phyloP scores from a whole-genome alignment of 2,888 invertebrate genomes.

The Euplagia quadripunctaria region DNA sequence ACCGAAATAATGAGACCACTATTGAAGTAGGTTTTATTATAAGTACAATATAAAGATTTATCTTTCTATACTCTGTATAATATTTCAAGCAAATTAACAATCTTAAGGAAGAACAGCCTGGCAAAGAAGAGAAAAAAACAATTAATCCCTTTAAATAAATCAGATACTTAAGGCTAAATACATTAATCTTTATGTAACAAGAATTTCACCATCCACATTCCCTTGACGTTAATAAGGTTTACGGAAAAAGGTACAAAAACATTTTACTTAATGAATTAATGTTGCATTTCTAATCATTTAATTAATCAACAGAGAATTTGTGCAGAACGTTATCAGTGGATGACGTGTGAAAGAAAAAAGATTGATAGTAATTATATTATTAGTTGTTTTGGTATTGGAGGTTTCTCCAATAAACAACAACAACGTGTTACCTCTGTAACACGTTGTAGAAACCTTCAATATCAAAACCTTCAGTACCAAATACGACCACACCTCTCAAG shows the following conservation, averaged over 20 bases:
- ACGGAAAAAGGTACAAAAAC: constrained; percentile 56
- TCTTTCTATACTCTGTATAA: background rate
- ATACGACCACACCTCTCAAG: too few species aligned
- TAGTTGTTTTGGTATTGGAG: constrained; percentile 31
- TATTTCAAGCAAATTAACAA: background rate
- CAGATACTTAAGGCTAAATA: background rate
- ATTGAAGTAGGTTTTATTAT: background rate
- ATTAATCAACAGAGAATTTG: constrained; percentile 77
- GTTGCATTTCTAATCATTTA: constrained; percentile 70
- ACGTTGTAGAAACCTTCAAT: too few species aligned
- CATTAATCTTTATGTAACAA: constrained; percentile 8
- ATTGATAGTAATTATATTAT: constrained; percentile 68
- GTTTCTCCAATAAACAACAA: background rate
- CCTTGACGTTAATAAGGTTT: constrained; percentile 53
- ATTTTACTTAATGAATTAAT: constrained; percentile 69
- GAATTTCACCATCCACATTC: constrained; percentile 25
- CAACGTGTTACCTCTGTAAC: background rate
- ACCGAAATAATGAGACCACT: background rate
- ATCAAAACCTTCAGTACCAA: too few species aligned
- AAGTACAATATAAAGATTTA: background rate
- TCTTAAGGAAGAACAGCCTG: too few species aligned
- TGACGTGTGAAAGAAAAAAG: constrained; percentile 68
- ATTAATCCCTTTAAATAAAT: background rate
- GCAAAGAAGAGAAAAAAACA: background rate
- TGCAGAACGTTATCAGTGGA: constrained; percentile 65